phyloP scores from a whole-genome alignment of 2,888 invertebrate species.

The Pegoplata infirma region DNA sequence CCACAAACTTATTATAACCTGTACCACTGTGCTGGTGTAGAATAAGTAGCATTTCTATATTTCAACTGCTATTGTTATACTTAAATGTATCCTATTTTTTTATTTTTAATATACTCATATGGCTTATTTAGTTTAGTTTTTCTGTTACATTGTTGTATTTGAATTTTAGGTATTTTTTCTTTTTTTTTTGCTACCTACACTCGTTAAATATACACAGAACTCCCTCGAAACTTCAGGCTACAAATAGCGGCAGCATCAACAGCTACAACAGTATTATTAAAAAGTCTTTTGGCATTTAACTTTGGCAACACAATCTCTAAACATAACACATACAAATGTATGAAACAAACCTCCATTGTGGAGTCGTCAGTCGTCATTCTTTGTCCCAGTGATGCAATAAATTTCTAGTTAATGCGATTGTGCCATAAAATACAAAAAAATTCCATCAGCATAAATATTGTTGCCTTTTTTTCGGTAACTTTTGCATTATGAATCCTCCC shows the following conservation, averaged over 20 bases:
- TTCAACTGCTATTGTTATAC: slow-evolving; percentile 35
- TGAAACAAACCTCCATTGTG: slow-evolving; percentile 26
- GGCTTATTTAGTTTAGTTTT: slow-evolving; percentile 48
- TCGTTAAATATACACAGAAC: slow-evolving; percentile 52
- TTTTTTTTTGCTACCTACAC: slow-evolving; percentile 40
- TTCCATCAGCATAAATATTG: slow-evolving; percentile 62
- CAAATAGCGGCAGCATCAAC: slow-evolving; percentile 6
- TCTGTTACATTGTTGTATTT: slow-evolving; percentile 33
- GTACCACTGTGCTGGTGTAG: no score
- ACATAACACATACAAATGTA: slow-evolving; percentile 31
- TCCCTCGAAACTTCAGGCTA: slow-evolving; percentile 41
- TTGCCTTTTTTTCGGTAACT: slow-evolving; percentile 41
- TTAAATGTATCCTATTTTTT: background rate
- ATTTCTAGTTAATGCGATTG: slow-evolving; percentile 62
- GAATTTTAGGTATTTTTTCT: no score
- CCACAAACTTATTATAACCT: no score
- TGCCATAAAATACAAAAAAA: slow-evolving; percentile 58
- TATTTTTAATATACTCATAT: slow-evolving; percentile 47
- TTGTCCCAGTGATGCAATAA: slow-evolving; percentile 63
- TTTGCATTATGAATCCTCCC: slow-evolving; percentile 54
- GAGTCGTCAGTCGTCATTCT: slow-evolving; percentile 37
- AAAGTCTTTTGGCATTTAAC: slow-evolving; percentile 53
- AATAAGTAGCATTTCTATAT: slow-evolving; percentile 54
- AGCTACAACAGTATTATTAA: slow-evolving; percentile 23
- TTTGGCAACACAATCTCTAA: slow-evolving; percentile 40